Conservation (phyloP, 2,797 vertebrate genomes). For the Hoplostethus mediterraneus region DNA sequence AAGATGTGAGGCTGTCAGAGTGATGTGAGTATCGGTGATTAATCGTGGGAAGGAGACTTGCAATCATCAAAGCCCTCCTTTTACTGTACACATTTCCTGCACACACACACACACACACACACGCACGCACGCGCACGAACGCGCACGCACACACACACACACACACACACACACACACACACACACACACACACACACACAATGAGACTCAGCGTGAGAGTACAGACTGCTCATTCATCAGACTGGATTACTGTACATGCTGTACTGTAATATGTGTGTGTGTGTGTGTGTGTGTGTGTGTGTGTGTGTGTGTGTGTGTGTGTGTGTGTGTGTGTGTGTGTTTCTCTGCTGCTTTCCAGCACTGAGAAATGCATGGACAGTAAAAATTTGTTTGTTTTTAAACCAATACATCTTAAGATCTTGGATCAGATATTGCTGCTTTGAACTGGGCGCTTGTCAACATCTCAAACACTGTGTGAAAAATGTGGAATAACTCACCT, state of each 20-base stretch:
- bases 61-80: slow-evolving; percentile 53
- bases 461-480: no score
- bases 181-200: slow-evolving; percentile 23
- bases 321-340: not conserved
- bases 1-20: not conserved
- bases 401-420: not conserved
- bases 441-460: not conserved
- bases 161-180: slow-evolving; percentile 30
- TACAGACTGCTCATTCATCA: slow-evolving; percentile 60
- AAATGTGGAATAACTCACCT: no score
- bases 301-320: not conserved
- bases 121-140: slow-evolving; percentile 29
- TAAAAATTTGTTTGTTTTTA: slow-evolving; percentile 9
- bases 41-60: slow-evolving; percentile 68
- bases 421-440: slow-evolving; percentile 4
- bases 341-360: not conserved
- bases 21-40: slow-evolving; percentile 27
- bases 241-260: not conserved
- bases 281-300: no score
- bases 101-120: slow-evolving; percentile 31
- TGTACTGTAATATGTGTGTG: no score
- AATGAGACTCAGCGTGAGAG: slow-evolving; percentile 34
- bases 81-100: slow-evolving; percentile 34
- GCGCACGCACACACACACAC: not conserved
- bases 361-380: not conserved